phyloP scores from a whole-genome alignment of 2,797 vertebrate species.

The Percopsis omiscomaycus region DNA sequence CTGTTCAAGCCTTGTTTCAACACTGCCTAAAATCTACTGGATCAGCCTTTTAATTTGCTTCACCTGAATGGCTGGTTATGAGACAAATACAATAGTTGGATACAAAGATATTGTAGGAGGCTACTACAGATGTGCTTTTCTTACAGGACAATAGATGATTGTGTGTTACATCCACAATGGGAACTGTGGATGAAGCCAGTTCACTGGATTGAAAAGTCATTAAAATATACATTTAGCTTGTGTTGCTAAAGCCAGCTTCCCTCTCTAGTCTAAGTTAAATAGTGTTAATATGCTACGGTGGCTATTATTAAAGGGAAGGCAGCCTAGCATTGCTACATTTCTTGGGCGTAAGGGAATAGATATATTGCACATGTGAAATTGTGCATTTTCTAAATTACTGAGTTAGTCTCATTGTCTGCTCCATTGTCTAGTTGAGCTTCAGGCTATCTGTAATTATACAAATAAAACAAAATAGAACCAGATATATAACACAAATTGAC shows the following conservation, averaged over 20 bases:
- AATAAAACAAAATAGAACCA: slow-evolving; percentile 26
- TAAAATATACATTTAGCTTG: slow-evolving; percentile 6
- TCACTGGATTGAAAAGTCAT: too few relatives aligned
- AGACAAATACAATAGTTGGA: background rate
- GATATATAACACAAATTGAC: slow-evolving; percentile 27
- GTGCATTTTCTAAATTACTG: background rate
- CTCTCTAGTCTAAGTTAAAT: slow-evolving; percentile 7
- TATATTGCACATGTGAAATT: slow-evolving; percentile 54
- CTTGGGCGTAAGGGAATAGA: background rate
- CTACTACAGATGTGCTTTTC: slow-evolving; percentile 23
- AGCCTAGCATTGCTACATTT: background rate
- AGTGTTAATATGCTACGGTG: slow-evolving; percentile 2
- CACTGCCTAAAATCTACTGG: slow-evolving; percentile 16
- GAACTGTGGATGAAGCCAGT: too few relatives aligned
- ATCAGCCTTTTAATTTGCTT: slow-evolving; percentile 10
- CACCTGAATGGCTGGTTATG: slow-evolving; percentile 15
- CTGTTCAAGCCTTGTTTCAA: background rate
- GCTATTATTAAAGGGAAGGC: background rate
- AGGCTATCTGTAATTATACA: slow-evolving; percentile 23
- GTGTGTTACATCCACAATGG: too few relatives aligned
- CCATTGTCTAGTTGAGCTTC: slow-evolving; percentile 30
- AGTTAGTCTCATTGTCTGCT: slow-evolving; percentile 33
- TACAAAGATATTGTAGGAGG: background rate
- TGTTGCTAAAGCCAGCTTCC: slow-evolving; percentile 24
- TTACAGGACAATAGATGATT: slow-evolving; percentile 7